Evolutionary conservation across 2,113 vertebrate species (phyloP).

Genomic region (Triplophysa rosa): DNA sequence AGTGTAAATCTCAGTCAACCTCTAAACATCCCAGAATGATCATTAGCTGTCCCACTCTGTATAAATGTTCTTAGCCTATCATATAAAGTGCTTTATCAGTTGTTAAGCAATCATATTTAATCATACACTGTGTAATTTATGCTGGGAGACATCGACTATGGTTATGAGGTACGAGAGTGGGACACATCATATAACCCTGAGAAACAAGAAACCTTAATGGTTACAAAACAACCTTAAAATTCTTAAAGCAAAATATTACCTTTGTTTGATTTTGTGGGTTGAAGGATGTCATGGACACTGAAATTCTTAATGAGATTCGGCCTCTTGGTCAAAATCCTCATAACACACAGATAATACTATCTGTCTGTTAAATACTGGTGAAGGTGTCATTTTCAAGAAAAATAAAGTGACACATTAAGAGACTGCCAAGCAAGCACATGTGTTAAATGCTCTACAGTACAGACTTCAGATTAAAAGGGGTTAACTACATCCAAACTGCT

Average conservation of each 20-base stretch:
- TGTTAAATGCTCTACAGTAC: background rate
- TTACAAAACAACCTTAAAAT: too few relatives aligned
- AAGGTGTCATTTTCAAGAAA: too few relatives aligned
- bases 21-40: background rate
- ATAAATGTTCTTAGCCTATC: background rate
- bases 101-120: background rate
- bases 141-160: slow-evolving; percentile 54
- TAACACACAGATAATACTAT: background rate
- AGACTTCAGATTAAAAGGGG: background rate
- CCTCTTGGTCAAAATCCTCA: background rate
- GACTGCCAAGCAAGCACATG: background rate
- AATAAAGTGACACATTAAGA: too few relatives aligned
- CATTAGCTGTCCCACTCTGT: background rate
- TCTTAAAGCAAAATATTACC: background rate
- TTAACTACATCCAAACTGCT: background rate
- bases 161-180: slow-evolving; percentile 39
- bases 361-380: background rate
- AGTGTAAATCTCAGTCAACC: background rate
- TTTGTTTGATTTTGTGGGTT: background rate
- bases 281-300: background rate
- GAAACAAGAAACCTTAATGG: slow-evolving; percentile 2
- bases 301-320: background rate
- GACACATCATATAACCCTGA: slow-evolving; percentile 16
- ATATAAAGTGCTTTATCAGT: slow-evolving; percentile 2
- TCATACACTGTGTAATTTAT: slow-evolving; percentile 21